phyloP scores from a whole-genome alignment of 2,888 invertebrate species.

The Mystacides longicornis region DNA sequence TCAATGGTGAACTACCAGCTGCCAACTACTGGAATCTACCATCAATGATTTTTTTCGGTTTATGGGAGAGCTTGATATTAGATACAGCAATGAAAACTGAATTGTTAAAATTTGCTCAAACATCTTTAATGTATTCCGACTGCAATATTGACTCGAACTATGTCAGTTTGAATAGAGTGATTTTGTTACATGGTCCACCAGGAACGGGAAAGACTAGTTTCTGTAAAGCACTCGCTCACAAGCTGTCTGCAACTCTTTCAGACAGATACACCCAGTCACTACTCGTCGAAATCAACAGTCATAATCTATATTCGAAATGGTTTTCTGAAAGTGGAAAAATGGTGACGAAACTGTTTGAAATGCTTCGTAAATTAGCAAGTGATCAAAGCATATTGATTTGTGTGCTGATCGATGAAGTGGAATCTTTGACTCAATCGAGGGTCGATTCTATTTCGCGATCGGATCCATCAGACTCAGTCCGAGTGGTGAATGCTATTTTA shows the following conservation, averaged over 20 bases:
- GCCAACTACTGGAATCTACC: constrained; percentile 80
- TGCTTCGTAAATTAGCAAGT: constrained; percentile 72
- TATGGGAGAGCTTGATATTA: constrained; percentile 84
- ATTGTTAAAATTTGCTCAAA: constrained; percentile 69
- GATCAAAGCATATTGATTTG: constrained; percentile 73
- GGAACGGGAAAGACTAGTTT: constrained; percentile 96
- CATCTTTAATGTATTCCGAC: constrained; percentile 79
- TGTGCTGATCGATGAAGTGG: constrained; percentile 94
- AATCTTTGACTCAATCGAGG: constrained; percentile 87
- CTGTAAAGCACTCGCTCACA: constrained; percentile 91
- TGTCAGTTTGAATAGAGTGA: constrained; percentile 82
- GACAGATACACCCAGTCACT: constrained; percentile 60
- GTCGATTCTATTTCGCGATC: constrained; percentile 60
- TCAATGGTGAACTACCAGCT: constrained; percentile 48
- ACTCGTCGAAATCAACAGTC: constrained; percentile 92
- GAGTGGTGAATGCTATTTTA: constrained; percentile 93
- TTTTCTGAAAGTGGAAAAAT: constrained; percentile 97
- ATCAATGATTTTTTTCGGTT: constrained; percentile 63
- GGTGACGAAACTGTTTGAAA: constrained; percentile 85
- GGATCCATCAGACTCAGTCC: constrained; percentile 92
- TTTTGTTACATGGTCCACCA: constrained; percentile 82
- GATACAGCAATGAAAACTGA: constrained; percentile 41
- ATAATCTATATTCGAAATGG: constrained; percentile 97
- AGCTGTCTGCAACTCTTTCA: constrained; percentile 67
- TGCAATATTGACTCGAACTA: constrained; percentile 72